phyloP scores from a whole-genome alignment of 2,888 invertebrate species.

The Drosophila setosimentum region DNA sequence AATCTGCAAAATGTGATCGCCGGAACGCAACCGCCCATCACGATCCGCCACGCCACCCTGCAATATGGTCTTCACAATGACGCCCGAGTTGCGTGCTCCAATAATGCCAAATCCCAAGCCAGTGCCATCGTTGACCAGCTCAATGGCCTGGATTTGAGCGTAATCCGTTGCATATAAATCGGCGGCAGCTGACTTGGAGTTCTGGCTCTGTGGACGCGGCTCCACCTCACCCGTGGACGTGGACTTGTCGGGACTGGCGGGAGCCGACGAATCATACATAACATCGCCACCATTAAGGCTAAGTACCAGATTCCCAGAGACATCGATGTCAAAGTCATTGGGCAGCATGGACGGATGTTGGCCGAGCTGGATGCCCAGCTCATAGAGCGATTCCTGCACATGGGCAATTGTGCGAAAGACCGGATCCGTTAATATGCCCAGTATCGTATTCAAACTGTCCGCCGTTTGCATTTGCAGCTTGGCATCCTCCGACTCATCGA shows the following conservation, averaged over 20 bases:
- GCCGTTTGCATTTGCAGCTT: constrained; percentile 90
- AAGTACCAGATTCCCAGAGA: constrained; percentile 90
- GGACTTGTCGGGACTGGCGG: constrained; percentile 88
- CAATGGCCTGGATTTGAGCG: constrained; percentile 99
- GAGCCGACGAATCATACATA: constrained; percentile 86
- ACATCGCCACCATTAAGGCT: constrained; percentile 88
- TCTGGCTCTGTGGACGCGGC: constrained; percentile 87
- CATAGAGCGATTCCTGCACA: constrained; percentile 95
- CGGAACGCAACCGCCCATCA: constrained; percentile 98
- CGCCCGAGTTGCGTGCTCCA: constrained; percentile 98
- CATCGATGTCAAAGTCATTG: constrained; percentile 96
- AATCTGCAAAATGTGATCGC: constrained; percentile 99
- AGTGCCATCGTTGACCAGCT: constrained; percentile 98
- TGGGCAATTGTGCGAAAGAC: constrained; percentile 95
- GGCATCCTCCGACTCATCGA: constrained; percentile 93
- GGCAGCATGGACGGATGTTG: constrained; percentile 97
- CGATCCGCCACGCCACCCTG: constrained; percentile 99
- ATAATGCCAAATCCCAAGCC: constrained; percentile 99
- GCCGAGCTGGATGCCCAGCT: constrained; percentile 93
- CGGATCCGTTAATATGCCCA: constrained; percentile 94
- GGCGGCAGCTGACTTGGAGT: constrained; percentile 87
- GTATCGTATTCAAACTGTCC: constrained; percentile 93
- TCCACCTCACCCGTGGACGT: constrained; percentile 82
- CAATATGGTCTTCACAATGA: constrained; percentile 99
- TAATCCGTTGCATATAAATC: constrained; percentile 94